Conservation (phyloP, 2,797 vertebrate genomes). For the Anabacerthia variegaticeps region DNA sequence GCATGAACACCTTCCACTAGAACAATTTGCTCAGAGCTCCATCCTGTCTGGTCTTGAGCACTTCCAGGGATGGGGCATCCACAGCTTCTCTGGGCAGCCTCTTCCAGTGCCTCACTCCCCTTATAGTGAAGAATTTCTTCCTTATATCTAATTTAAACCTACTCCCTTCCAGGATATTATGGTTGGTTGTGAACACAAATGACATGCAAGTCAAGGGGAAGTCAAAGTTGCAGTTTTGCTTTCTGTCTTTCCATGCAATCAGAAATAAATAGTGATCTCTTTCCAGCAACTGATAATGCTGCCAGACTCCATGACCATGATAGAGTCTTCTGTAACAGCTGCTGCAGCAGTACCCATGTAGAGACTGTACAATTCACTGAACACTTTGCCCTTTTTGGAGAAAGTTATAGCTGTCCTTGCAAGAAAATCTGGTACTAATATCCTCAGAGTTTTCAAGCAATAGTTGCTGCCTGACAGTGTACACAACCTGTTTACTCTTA, state of each 20-base stretch:
- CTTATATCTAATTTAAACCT: background rate
- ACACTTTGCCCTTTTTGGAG: background rate
- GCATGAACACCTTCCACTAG: background rate
- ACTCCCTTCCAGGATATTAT: background rate
- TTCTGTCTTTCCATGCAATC: background rate
- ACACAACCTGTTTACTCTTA: background rate
- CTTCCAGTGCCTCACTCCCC: background rate
- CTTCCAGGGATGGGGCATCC: background rate
- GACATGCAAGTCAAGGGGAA: background rate
- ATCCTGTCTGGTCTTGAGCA: background rate
- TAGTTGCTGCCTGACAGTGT: background rate
- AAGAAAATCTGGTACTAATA: background rate
- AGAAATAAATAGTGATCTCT: background rate
- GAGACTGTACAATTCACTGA: background rate
- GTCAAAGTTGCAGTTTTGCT: background rate
- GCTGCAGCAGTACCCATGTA: background rate
- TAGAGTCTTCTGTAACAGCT: background rate
- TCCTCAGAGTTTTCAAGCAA: background rate
- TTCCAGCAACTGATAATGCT: background rate
- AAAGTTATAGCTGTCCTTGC: background rate
- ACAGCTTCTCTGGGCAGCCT: background rate
- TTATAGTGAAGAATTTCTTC: background rate
- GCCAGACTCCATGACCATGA: rapidly evolving
- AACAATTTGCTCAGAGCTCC: background rate
- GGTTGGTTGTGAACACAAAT: no score